Evolutionary conservation across 2,113 vertebrate genomes (phyloP), one percentile per base, ranked within the genome.

Genomic region (Setophaga petechia): DNA sequence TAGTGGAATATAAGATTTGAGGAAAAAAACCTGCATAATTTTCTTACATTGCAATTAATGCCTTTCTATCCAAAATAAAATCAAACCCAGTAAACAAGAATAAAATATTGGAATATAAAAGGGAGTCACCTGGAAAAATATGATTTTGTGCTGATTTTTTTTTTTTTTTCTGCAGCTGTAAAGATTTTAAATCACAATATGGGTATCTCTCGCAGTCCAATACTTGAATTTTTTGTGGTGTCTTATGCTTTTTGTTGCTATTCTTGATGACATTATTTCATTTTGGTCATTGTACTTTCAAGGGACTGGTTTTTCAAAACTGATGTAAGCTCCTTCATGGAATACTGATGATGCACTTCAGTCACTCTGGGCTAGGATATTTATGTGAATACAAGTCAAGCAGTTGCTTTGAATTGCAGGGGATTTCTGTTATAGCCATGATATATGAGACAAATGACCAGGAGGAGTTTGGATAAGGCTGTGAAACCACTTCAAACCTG

Each of bases 31-130:
- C 14, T 27, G 41, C 35, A 33, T 11, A 43, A 52, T 51, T 46
- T 54, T 47, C 37, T 88, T 76, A 43, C 74, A 85, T 84, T 78
- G 58, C 25, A 73, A 43, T 62, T 77, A 74, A 77, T 54, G 35
- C 17, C n/a, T 88, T 82, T n/a, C 57, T 83, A 65, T 62, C 24
- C 31, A 84, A 93, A 96, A 91, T 37, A 69, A 95, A 80, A 94
- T 41, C 49, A 46, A 84, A 27, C 18, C 35, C 16, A 85, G 28
- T 63, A 87, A 95, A 84, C 27, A 94, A 72, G 80, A 87, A 58
- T 23, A 59, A 24, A 61, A 31, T 55, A 10, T 24, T 59, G 71
- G 37, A 93, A 63, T 51, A 83, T 19, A 83, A 72, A 93, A 86
- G 20, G 1, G 4, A 62, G 37, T 58, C 47, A 43, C 27, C 74